phyloP scores from a whole-genome alignment of 2,888 invertebrate genomes.

The Bruchidius siliquastri region DNA sequence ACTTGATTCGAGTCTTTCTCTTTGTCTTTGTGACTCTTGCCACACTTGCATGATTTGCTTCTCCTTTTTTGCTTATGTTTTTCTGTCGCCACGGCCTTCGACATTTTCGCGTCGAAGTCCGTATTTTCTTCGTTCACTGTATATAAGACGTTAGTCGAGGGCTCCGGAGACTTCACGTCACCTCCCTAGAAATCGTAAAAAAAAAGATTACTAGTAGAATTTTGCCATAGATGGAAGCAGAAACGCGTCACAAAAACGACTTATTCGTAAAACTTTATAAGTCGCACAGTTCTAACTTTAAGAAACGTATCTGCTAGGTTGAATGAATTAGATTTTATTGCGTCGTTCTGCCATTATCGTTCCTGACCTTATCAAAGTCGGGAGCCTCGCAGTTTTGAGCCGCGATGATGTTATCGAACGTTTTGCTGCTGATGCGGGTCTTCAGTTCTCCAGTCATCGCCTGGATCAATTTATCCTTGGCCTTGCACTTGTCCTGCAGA shows the following conservation, averaged over 20 bases:
- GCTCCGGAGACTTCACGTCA: slow-evolving; percentile 13
- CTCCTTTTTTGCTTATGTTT: slow-evolving; percentile 8
- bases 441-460: slow-evolving; percentile 38
- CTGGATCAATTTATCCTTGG: slow-evolving; percentile 40
- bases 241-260: no score
- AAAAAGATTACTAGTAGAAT: not conserved
- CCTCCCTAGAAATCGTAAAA: not conserved
- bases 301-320: no score
- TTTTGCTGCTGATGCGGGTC: slow-evolving; percentile 27
- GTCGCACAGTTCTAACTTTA: no score
- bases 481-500: slow-evolving; percentile 38
- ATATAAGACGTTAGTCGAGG: slow-evolving; percentile 14
- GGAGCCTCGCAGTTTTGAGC: slow-evolving; percentile 17
- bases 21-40: slow-evolving; percentile 21
- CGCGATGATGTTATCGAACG: slow-evolving; percentile 24
- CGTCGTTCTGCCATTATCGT: not conserved
- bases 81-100: slow-evolving; percentile 13
- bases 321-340: no score
- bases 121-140: slow-evolving; percentile 11
- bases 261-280: no score
- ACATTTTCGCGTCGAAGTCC: slow-evolving; percentile 12
- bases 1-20: slow-evolving; percentile 19
- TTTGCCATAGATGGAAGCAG: no score
- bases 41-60: slow-evolving; percentile 20
- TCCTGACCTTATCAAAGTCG: slow-evolving; percentile 24